Base-by-base conservation (phyloP, 1,140 invertebrate genomes). In the Brachionus rubens region DNA sequence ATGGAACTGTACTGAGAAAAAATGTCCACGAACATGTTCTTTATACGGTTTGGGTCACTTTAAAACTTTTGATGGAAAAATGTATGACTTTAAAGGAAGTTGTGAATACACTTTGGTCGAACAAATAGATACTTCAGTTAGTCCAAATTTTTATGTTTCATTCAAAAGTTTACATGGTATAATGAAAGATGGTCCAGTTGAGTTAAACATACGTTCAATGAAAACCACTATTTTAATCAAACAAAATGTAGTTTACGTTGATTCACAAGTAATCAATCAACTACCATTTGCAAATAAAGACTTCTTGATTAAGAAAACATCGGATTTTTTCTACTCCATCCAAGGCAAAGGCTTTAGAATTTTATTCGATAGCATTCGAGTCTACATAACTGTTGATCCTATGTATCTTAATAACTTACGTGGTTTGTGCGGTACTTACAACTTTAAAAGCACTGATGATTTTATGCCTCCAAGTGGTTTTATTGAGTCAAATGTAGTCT, bases 371-470 rank as follows among this genome's bases (percentile, higher is more conserved):
- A 67, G 56, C 16, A 67, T 90, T 0, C 85, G 91, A 47, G 89
- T 90, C 2, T 92, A 93, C 78, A 88, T 95, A 16, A 90, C 92
- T 79, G 90, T 90, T 0, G 91, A 91, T 5, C 85, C 91, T 1
- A 82, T 86, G 50, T 90, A 91, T 78, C 86, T 88, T 33, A 89
- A 88, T 76, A 86, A 89, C 65, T 82, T 82, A 5, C 77, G 81
- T 76, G 93, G 92, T 77, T 86, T 96, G 5, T 96, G 93, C 80
- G 93, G 93, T 19, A 94, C 91, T 0, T 94, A 92, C 80, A 92
- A 91, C 76, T 84, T 88, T 12, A 93, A 92, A 80, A 91, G 92
- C 80, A 90, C 90, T 79, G 91, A 94, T 81, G 93, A 96, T 82
- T 94, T 94, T 82, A 80, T 91, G 5, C 94, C 92, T 0, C 91